A percentile compares a stretch with the other conserved stretches of the same genome.
These are phyloP conservation scores for Invenusta paracnida DNA, from an alignment of 2,888 invertebrate species.

Conservation along the genomic window DNA sequence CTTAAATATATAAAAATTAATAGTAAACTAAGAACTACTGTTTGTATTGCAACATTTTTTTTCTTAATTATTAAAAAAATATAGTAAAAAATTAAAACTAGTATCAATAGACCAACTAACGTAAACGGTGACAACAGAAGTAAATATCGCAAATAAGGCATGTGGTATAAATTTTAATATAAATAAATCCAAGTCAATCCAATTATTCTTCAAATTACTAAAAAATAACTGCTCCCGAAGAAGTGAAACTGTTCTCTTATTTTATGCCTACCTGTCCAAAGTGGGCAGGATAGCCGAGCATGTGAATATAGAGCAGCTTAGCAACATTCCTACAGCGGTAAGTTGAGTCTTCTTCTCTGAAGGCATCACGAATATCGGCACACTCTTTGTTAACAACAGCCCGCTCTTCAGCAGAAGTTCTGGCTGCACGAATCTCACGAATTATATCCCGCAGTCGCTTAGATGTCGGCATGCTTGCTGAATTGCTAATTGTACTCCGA, in stretches of 20 bases:
- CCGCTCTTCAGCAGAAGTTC: slow-evolving; percentile 95
- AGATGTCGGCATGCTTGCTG: slow-evolving; percentile 69
- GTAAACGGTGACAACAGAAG: no score
- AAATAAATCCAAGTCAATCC: no score
- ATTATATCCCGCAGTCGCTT: slow-evolving; percentile 95
- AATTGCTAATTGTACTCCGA: no score
- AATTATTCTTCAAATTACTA: neutral
- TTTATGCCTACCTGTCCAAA: slow-evolving; percentile 83
- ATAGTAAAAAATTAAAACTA: no score
- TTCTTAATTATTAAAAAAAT: no score
- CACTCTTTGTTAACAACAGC: slow-evolving; percentile 99
- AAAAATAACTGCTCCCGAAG: slow-evolving; percentile 16
- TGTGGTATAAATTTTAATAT: no score
- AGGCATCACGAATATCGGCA: slow-evolving; percentile 93
- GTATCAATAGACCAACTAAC: no score
- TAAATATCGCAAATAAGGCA: no score
- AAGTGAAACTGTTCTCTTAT: no score
- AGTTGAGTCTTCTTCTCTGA: slow-evolving; percentile 95
- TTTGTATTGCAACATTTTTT: no score
- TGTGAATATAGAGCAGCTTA: slow-evolving; percentile 96
- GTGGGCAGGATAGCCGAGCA: slow-evolving; percentile 99
- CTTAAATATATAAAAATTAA: no score
- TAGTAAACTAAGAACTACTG: no score
- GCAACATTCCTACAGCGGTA: slow-evolving; percentile 95
- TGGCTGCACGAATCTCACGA: slow-evolving; percentile 90